Evolutionary conservation across 2,888 invertebrate species (phyloP).

Genomic region (Melanophora roralis): DNA sequence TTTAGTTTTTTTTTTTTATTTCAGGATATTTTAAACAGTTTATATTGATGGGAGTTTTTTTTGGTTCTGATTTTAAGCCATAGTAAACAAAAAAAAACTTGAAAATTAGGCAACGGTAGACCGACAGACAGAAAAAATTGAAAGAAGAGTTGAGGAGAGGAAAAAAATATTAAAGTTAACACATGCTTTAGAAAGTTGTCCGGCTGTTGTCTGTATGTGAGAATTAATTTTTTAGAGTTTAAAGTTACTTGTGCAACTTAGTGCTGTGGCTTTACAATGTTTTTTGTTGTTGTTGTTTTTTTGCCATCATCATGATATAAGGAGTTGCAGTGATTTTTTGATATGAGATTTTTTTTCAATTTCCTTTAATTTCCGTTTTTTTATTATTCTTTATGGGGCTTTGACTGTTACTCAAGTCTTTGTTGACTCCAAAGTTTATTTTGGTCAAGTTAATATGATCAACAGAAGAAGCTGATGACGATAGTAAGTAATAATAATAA

Average conservation of each 20-base stretch:
- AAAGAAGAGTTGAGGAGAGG: not conserved
- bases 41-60: constrained; percentile 51
- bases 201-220: constrained; percentile 6
- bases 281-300: constrained; percentile 12
- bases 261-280: constrained; percentile 16
- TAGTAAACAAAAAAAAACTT: constrained; percentile 33
- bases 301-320: constrained; percentile 44
- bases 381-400: constrained; percentile 8
- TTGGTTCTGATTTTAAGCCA: constrained; percentile 21
- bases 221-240: constrained; percentile 9
- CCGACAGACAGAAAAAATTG: not conserved
- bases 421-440: constrained; percentile 26
- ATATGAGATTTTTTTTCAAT: constrained; percentile 51
- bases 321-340: constrained; percentile 61
- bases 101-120: constrained; percentile 43
- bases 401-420: constrained; percentile 9
- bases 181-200: constrained; percentile 54
- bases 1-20: constrained; percentile 27
- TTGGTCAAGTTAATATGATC: constrained; percentile 55
- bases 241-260: constrained; percentile 55
- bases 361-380: constrained; percentile 43
- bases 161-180: constrained; percentile 43
- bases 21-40: constrained; percentile 41
- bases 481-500: constrained; percentile 50
- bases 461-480: constrained; percentile 34